Evolutionary conservation across 2,888 invertebrate genomes (phyloP).

Genomic region (Pediacus dermestoides): DNA sequence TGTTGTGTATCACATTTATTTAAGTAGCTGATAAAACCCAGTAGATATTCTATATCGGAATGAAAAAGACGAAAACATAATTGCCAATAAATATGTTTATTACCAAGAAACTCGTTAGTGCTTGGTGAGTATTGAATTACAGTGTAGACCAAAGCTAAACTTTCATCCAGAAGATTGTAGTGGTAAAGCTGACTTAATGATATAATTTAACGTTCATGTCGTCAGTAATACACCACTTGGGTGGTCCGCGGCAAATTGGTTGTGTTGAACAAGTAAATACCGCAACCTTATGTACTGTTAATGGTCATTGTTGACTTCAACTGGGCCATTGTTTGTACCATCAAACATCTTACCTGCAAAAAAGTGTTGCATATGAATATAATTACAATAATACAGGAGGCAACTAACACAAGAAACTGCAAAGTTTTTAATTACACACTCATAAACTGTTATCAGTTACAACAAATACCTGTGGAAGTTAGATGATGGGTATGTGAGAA

Average conservation of each 20-base stretch:
- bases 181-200: slow-evolving; percentile 39
- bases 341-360: slow-evolving; percentile 9
- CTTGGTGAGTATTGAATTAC: too few species aligned
- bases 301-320: neutral
- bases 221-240: slow-evolving; percentile 43
- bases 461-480: slow-evolving; percentile 6
- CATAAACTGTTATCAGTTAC: slow-evolving; percentile 10
- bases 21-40: too few species aligned
- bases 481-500: slow-evolving; percentile 9
- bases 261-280: slow-evolving; percentile 31
- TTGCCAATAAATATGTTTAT: too few species aligned
- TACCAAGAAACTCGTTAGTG: too few species aligned
- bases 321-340: slow-evolving; percentile 9
- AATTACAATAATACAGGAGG: slow-evolving; percentile 12
- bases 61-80: too few species aligned
- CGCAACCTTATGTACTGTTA: neutral
- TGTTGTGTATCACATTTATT: too few species aligned
- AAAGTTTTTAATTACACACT: slow-evolving; percentile 12
- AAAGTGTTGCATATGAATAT: slow-evolving; percentile 12
- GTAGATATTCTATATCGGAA: too few species aligned
- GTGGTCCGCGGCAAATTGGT: slow-evolving; percentile 45
- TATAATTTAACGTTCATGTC: slow-evolving; percentile 45
- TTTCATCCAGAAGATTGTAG: too few species aligned
- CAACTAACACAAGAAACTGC: slow-evolving; percentile 9
- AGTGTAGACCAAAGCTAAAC: too few species aligned